Base-by-base conservation (phyloP, 1,140 invertebrate species). In the Drosophila repleta region DNA sequence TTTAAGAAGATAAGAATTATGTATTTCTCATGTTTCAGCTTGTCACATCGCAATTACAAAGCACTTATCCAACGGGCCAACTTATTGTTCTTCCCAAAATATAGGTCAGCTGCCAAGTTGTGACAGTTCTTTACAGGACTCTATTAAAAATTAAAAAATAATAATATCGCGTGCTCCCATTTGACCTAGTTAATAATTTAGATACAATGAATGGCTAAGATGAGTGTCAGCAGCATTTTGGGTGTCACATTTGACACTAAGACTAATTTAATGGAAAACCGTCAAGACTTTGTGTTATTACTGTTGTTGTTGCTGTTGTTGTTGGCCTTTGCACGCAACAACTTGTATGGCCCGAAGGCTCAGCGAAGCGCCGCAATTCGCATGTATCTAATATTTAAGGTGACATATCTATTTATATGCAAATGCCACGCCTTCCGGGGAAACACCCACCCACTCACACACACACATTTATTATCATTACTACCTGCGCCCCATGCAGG, bases 391-490 rank as follows among this genome's bases (percentile, higher is more conserved):
- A 87, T 82, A 78, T 82, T 82, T 82, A 66, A 65, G 74, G 78
- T 78, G 74, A 85, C 74, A 87, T 64, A 85, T 85, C 82, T 85
- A 85, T 85, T 85, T 87, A 87, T 85, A 85, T 85, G 83, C 83
- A 87, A 85, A 87, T 87, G 56, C 70, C 74, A 69, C 70, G 53
- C 64, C 73, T 45, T 11, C 24, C 15, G 39, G 21, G 20, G 26
- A 68, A 37, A 29, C 39, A 10, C 3, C 24, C 49, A 65, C 20
- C n/a, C 46, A 15, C 8, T 15, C 37, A 21, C 39, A 15, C 10
- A 32, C n/a, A 49, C 46, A 29, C 32, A 41, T 11, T 10, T 5
- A 55, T n/a, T 60, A 58, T 17, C 20, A 49, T n/a, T 53, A 26
- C 63, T 65, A 66, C 61, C 53, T 77, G 68, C n/a, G 26, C 57